phyloP scores from a whole-genome alignment of 2,797 vertebrate genomes.

The Astyanax mexicanus region DNA sequence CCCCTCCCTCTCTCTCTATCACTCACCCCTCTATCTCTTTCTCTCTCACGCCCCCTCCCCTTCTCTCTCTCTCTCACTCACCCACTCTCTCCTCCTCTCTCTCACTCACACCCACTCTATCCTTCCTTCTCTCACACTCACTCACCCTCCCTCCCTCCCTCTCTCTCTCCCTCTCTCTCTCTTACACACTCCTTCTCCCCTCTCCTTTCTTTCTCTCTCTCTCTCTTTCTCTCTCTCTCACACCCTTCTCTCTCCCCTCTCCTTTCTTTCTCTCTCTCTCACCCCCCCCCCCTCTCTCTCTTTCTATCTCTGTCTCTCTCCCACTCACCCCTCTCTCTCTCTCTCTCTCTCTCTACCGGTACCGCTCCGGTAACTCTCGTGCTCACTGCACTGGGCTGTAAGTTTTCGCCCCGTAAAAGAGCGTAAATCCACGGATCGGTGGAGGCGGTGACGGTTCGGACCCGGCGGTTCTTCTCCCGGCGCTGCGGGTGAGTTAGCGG shows the following conservation, averaged over 20 bases:
- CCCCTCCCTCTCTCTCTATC: no score
- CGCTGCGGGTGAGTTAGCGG: constrained; percentile 38
- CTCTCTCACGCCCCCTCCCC: not conserved
- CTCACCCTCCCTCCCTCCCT: not conserved
- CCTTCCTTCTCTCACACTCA: not conserved
- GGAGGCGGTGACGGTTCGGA: not conserved
- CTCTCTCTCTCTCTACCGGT: not conserved
- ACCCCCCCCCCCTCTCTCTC: no score
- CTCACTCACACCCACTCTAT: no score
- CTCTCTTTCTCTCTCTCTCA: no score
- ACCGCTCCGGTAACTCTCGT: no score
- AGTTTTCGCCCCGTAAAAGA: not conserved
- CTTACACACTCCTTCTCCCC: not conserved
- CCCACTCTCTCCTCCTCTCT: no score
- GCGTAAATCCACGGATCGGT: not conserved
- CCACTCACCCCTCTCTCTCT: no score
- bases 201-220: no score
- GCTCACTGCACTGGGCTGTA: no score
- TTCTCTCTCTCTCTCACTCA: no score
- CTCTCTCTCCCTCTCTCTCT: not conserved
- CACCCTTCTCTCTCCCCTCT: not conserved
- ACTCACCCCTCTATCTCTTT: not conserved
- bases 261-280: no score
- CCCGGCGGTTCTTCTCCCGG: not conserved
- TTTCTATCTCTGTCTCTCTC: not conserved